Evolutionary conservation across 2,113 vertebrate genomes (phyloP).

Genomic region (Upupa epops): DNA sequence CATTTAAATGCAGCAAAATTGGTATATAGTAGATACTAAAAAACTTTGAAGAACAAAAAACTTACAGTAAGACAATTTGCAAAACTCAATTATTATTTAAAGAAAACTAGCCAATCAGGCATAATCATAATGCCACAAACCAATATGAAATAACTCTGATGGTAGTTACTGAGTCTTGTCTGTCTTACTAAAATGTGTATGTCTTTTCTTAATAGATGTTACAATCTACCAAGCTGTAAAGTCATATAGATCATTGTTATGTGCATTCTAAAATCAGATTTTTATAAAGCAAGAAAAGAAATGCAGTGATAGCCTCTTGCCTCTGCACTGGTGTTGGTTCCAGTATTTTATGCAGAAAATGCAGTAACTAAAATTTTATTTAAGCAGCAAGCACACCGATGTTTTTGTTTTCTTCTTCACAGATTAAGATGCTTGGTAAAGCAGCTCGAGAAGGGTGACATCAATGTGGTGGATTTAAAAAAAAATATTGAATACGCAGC

Average conservation of each 20-base stretch:
- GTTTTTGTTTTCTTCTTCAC: background rate
- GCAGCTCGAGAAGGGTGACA: constrained; percentile 92
- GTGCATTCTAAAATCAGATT: background rate
- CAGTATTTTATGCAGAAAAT: background rate
- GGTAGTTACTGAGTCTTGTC: background rate
- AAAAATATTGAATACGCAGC: constrained; percentile 96
- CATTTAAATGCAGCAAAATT: background rate
- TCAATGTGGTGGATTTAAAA: constrained; percentile 90
- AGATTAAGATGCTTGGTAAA: constrained; percentile 95
- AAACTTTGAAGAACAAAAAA: background rate
- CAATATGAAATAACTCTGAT: background rate
- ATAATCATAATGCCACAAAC: background rate
- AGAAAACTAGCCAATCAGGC: background rate
- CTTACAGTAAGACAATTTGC: background rate
- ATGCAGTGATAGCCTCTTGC: background rate
- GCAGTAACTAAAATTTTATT: background rate
- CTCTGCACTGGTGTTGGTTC: background rate
- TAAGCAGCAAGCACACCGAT: background rate
- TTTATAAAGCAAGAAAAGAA: background rate
- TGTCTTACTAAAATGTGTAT: background rate
- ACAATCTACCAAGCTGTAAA: background rate
- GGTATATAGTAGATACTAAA: background rate
- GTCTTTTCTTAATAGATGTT: background rate
- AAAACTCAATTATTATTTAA: background rate
- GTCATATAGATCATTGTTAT: background rate